Percentiles rank a stretch among this genome's conserved stretches.
Evolutionary conservation across 92 coral and sea anemone genomes (phyloP).

Genomic region (Phenganax marumi): DNA sequence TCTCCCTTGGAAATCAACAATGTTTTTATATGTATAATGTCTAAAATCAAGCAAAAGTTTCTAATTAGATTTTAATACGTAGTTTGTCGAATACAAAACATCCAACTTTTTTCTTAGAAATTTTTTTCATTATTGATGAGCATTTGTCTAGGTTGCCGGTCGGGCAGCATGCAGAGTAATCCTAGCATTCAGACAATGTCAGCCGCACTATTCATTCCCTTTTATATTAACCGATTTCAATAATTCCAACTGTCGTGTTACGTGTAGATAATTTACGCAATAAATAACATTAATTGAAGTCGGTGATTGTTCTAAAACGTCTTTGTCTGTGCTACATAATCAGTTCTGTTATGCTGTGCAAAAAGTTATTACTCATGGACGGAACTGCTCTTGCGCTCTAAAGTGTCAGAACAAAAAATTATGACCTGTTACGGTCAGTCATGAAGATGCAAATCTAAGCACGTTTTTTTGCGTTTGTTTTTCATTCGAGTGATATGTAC

Average conservation of each 20-base stretch:
- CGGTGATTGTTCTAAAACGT: conserved; percentile 26
- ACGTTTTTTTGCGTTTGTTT: conserved; percentile 2
- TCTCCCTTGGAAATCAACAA: background rate
- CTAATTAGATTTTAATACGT: too few relatives aligned
- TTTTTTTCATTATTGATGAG: background rate
- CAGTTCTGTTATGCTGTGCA: too few relatives aligned
- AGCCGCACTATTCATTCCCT: background rate
- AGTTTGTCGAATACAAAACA: too few relatives aligned
- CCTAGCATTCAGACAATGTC: background rate
- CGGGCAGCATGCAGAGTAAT: background rate
- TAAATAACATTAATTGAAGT: conserved; percentile 1
- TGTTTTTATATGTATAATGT: background rate
- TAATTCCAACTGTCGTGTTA: conserved; percentile 27
- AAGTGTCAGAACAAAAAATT: background rate
- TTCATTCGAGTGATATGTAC: background rate
- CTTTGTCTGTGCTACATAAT: background rate
- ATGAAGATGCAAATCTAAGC: background rate
- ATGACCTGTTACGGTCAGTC: background rate
- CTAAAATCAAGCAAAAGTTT: too few relatives aligned
- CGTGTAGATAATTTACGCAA: conserved; percentile 12
- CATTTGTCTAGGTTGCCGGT: background rate
- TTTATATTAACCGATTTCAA: conserved; percentile 30
- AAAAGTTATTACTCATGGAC: too few relatives aligned
- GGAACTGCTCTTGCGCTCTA: background rate
- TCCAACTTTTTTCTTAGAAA: background rate